Percentiles rank a stretch among this genome's conserved stretches.
Conservation (phyloP, 2,888 invertebrate species). For the Prosapia bicincta region DNA sequence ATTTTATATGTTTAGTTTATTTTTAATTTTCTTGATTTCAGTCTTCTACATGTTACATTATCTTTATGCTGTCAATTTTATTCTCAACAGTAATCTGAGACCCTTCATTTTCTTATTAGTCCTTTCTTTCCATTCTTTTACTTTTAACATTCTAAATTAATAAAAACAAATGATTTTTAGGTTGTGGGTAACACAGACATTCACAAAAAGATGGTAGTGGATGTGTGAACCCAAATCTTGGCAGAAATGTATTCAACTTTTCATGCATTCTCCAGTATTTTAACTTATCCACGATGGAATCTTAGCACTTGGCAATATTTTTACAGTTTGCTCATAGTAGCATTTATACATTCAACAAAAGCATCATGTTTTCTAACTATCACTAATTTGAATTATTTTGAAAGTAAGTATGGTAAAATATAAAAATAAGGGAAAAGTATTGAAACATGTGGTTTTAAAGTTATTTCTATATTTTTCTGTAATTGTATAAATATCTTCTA, state of each 20-base stretch:
- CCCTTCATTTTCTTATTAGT: too few species aligned
- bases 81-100: too few species aligned
- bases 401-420: neutral
- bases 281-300: neutral
- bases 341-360: neutral
- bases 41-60: too few species aligned
- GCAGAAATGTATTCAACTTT: neutral
- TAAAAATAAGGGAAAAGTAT: neutral
- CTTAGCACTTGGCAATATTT: slow-evolving; percentile 21
- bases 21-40: too few species aligned
- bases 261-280: slow-evolving; percentile 14
- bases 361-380: neutral
- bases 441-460: neutral
- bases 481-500: neutral
- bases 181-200: slow-evolving; percentile 99
- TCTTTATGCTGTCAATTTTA: too few species aligned
- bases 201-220: slow-evolving; percentile 99
- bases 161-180: slow-evolving; percentile 47
- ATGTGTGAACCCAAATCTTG: slow-evolving; percentile 66
- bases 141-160: too few species aligned
- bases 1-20: too few species aligned
- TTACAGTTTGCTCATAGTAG: neutral
- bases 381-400: neutral
- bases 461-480: neutral
- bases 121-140: too few species aligned